These are phyloP conservation scores for Chelonus insularis DNA, from an alignment of 1,140 invertebrate genomes.

Conservation along the genomic window DNA sequence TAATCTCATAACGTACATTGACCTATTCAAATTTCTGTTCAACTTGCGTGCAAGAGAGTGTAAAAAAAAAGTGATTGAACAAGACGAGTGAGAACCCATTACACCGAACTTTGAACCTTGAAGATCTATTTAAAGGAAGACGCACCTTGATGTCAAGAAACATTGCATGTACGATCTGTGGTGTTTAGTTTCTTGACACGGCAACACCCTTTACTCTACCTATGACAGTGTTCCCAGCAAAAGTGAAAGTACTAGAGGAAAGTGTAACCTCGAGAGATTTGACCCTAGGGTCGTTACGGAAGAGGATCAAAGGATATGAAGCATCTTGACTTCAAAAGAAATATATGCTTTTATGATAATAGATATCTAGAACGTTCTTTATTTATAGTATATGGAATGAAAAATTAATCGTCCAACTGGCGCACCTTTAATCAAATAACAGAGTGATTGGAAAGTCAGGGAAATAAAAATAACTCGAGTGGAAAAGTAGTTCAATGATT, in stretches of 20 bases:
- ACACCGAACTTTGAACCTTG: too few relatives aligned
- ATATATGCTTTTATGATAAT: too few relatives aligned
- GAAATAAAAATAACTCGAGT: not conserved
- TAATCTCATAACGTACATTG: too few relatives aligned
- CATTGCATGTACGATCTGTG: not conserved
- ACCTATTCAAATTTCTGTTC: too few relatives aligned
- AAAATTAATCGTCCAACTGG: too few relatives aligned
- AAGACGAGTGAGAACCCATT: too few relatives aligned
- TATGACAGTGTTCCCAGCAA: not conserved
- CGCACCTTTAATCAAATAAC: not conserved
- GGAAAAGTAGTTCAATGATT: not conserved
- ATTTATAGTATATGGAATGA: too few relatives aligned
- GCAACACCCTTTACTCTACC: not conserved
- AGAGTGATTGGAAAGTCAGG: not conserved
- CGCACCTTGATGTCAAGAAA: not conserved
- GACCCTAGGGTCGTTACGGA: not conserved
- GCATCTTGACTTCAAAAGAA: too few relatives aligned
- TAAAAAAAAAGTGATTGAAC: too few relatives aligned
- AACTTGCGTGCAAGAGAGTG: too few relatives aligned
- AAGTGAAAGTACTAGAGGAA: not conserved
- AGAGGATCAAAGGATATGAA: conserved; percentile 1
- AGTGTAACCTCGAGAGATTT: not conserved
- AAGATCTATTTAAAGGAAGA: not conserved
- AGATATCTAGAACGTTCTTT: too few relatives aligned
- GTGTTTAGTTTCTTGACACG: not conserved